Conservation (phyloP, 2,797 vertebrate genomes). For the Podargus strigoides region DNA sequence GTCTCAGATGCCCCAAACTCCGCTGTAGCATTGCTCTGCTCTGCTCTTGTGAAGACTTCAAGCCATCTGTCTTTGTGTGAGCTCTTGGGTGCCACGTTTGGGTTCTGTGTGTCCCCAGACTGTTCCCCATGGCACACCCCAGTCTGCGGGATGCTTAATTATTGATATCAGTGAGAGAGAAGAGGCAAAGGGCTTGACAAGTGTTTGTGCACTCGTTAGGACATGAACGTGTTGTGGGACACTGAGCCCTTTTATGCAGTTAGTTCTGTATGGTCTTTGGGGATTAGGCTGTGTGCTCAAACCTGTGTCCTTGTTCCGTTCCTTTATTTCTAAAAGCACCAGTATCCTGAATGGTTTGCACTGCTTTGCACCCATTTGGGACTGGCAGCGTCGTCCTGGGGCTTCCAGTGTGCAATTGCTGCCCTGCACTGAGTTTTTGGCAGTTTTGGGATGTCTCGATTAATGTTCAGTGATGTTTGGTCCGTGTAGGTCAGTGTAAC, state of each 20-base stretch:
- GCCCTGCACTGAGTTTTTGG: background rate
- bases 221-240: background rate
- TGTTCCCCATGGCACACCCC: background rate
- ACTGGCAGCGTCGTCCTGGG: fast-evolving
- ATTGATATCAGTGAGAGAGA: background rate
- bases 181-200: background rate
- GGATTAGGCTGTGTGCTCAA: background rate
- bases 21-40: background rate
- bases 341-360: background rate
- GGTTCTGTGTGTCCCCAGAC: background rate
- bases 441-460: background rate
- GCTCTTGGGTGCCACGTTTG: background rate
- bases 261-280: background rate
- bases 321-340: background rate
- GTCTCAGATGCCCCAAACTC: background rate
- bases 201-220: background rate
- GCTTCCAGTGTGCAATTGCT: background rate
- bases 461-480: fast-evolving
- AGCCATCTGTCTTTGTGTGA: background rate
- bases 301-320: fast-evolving
- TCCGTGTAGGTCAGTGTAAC: fast-evolving
- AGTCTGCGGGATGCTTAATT: background rate
- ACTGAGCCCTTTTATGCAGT: background rate
- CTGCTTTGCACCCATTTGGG: background rate
- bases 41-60: background rate